Conservation (phyloP, 2,113 vertebrate genomes). For the Bufo bufo region DNA sequence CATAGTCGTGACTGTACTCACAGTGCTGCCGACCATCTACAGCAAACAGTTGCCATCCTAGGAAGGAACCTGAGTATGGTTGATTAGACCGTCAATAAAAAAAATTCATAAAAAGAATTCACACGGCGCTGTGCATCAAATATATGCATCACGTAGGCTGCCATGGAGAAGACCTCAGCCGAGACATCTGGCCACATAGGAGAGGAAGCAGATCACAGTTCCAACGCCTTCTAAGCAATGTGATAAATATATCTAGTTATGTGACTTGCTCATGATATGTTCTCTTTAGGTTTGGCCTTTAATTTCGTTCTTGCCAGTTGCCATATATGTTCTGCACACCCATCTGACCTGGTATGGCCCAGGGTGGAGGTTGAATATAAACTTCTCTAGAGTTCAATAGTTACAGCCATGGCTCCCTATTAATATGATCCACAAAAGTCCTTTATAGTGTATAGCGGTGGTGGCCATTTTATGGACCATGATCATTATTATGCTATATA, state of each 20-base stretch:
- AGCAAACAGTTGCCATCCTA: no score
- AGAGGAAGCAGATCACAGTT: not conserved
- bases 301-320: constrained; percentile 19
- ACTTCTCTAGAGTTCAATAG: not conserved
- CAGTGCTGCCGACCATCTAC: no score
- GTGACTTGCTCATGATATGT: not conserved
- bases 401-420: not conserved
- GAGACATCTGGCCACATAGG: not conserved
- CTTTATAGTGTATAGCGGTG: not conserved
- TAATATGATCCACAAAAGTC: not conserved
- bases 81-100: no score
- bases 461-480: not conserved
- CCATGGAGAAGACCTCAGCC: not conserved
- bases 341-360: not conserved
- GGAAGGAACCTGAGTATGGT: no score
- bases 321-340: not conserved
- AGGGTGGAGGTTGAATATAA: not conserved
- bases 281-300: not conserved
- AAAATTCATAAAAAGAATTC: not conserved
- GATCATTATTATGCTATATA: not conserved
- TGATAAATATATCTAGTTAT: constrained; percentile 18
- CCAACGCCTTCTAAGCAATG: constrained; percentile 1
- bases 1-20: no score
- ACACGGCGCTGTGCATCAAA: not conserved
- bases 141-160: not conserved